These are phyloP conservation scores for Diorhabda elongata DNA, from an alignment of 1,140 invertebrate genomes.

Conservation along the genomic window DNA sequence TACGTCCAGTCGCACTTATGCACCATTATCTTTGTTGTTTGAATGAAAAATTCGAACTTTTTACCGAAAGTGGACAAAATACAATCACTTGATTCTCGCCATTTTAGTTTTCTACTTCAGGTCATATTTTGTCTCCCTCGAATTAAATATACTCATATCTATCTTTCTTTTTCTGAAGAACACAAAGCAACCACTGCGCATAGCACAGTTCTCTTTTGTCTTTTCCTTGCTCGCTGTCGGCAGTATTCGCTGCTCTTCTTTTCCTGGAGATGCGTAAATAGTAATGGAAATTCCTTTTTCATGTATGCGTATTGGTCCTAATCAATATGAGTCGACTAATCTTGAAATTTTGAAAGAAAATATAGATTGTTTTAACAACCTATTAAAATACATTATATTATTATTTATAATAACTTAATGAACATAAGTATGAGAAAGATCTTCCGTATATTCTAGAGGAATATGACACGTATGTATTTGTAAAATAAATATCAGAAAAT, in stretches of 20 bases:
- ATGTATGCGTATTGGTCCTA: constrained; percentile 16
- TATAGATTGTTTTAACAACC: too few species aligned
- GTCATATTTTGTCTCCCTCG: constrained; percentile 13
- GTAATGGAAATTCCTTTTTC: background rate
- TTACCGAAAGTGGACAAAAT: constrained; percentile 22
- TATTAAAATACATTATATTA: too few species aligned
- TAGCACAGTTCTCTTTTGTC: constrained; percentile 4
- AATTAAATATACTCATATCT: background rate
- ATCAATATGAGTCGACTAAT: background rate
- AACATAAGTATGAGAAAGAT: too few species aligned
- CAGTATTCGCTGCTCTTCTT: constrained; percentile 10
- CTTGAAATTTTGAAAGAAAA: too few species aligned
- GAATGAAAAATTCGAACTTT: constrained; percentile 17
- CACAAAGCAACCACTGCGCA: constrained; percentile 23
- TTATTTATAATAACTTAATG: too few species aligned
- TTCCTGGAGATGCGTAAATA: constrained; percentile 23
- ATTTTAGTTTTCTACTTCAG: constrained; percentile 22
- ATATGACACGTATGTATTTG: too few species aligned
- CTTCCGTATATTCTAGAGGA: too few species aligned
- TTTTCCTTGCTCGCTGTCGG: background rate
- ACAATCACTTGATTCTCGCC: constrained; percentile 27
- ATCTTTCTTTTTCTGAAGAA: constrained; percentile 14
- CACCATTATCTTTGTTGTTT: constrained; percentile 20
- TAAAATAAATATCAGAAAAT: too few species aligned
- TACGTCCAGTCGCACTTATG: constrained; percentile 17